phyloP scores from a whole-genome alignment of 2,797 vertebrate species.

The Triplophysa yarkandensis region DNA sequence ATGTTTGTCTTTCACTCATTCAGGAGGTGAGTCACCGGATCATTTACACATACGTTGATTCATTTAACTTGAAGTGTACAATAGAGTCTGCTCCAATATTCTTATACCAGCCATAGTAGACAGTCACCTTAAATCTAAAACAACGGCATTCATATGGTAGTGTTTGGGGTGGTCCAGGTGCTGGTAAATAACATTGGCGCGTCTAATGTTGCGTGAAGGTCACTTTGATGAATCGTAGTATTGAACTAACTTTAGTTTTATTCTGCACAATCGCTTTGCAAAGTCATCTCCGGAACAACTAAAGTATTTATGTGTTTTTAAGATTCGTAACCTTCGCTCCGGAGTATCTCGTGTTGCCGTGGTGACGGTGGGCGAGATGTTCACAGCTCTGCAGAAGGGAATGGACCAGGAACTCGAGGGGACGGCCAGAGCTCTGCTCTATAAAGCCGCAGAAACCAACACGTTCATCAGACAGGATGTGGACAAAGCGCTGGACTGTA shows the following conservation, averaged over 20 bases:
- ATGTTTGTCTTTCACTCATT: constrained; percentile 84
- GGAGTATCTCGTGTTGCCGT: constrained; percentile 90
- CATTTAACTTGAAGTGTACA: neutral
- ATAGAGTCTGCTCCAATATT: constrained; percentile 71
- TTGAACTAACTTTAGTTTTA: too few relatives aligned
- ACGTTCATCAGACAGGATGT: constrained; percentile 93
- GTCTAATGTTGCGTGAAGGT: neutral
- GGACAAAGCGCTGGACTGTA: constrained; percentile 86
- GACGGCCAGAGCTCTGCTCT: constrained; percentile 85
- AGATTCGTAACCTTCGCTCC: constrained; percentile 97
- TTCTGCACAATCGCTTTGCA: too few relatives aligned
- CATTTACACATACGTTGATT: neutral
- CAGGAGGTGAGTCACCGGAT: constrained; percentile 81
- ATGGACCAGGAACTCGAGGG: constrained; percentile 96
- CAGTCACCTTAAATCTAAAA: constrained; percentile 97
- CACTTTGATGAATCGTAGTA: too few relatives aligned
- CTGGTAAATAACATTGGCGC: constrained; percentile 84
- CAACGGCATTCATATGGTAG: constrained; percentile 81
- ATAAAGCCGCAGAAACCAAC: constrained; percentile 89
- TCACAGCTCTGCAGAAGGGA: constrained; percentile 82
- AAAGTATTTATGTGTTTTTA: neutral
- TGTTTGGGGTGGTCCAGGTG: constrained; percentile 83
- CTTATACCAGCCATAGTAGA: constrained; percentile 91
- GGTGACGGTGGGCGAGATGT: constrained; percentile 87
- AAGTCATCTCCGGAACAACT: neutral